Evolutionary conservation across 2,888 invertebrate species (phyloP).

Genomic region (Tetragnatha montana): DNA sequence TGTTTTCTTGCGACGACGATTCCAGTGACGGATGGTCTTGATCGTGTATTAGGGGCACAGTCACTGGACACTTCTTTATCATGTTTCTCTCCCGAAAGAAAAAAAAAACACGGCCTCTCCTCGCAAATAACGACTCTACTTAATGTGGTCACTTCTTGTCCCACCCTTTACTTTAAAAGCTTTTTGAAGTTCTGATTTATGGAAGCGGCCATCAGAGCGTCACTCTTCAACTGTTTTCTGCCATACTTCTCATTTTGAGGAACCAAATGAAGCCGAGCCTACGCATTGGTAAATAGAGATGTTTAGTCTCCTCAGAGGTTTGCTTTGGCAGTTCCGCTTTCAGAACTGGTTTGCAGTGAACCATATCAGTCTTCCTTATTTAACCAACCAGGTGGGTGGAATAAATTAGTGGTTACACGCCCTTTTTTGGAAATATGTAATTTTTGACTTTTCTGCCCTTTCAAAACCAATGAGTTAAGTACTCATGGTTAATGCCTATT

Average conservation of each 20-base stretch:
- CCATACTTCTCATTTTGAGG: background rate
- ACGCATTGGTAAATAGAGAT: constrained; percentile 30
- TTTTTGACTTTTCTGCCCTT: too few relatives aligned
- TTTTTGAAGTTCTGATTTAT: constrained; percentile 35
- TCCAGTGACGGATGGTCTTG: background rate
- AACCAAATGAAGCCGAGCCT: constrained; percentile 4
- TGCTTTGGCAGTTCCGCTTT: background rate
- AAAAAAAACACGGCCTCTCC: background rate
- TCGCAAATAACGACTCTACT: constrained; percentile 27
- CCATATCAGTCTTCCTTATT: background rate
- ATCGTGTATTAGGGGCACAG: background rate
- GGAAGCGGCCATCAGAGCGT: background rate
- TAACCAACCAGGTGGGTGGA: background rate
- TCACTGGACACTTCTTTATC: background rate
- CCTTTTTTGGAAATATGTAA: background rate
- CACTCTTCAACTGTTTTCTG: background rate
- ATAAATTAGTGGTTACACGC: background rate
- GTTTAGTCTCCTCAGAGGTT: background rate
- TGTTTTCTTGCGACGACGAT: background rate
- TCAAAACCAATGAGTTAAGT: too few relatives aligned
- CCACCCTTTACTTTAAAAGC: background rate
- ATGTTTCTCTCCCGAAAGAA: background rate
- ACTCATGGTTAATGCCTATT: too few relatives aligned
- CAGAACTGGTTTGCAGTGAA: constrained; percentile 15
- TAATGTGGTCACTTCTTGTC: constrained; percentile 5